Base-by-base conservation (phyloP, 2,888 invertebrate species). In the Sminthurides aquaticus region DNA sequence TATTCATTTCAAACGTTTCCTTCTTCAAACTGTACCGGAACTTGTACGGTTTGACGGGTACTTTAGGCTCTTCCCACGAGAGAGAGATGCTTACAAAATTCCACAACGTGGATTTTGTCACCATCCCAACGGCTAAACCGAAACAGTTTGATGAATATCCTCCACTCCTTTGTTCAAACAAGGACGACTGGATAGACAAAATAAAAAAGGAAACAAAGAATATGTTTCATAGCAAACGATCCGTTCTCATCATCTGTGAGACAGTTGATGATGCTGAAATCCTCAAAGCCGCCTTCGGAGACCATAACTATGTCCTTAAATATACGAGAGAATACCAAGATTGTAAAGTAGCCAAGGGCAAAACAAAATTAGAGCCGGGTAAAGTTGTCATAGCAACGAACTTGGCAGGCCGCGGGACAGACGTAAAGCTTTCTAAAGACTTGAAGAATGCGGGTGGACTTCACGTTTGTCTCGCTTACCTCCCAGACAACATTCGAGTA, bases 41-140 rank as follows among this genome's bases (percentile, higher is more conserved):
- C n/a, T 62, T 79, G 15, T 77, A 75, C 65, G 80, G 80, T 0
- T 63, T 79, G 49, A 78, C 78, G 1, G 79, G 79, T 0, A 79
- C 79, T 0, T 67, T 79, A 2, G 79, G 79, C 0, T 76, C 76
- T 0, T 49, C 71, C 2, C 70, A 67, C 1, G 78, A 78, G 66
- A 72, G 76, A 58, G 69, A 76, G 20, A 70, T 79, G 1, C 64
- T 79, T 20, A 56, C 67, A 11, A 57, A 75, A 26, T 75, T 76
- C 8, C 75, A 78, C 57, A 60, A 72, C 0, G 74, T 78, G 0
- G 76, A 77, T 56, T 76, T 76, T 64, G 72, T 77, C 2, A 71
- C 71, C 18, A 70, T 79, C n/a, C 79, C 79, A 5, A 74, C 77
- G 1, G 74, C 73, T 57, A 76, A 74, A 61, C 49, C 67, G 1